These are phyloP conservation scores for Tetrao urogallus DNA, from an alignment of 2,113 vertebrate genomes.

Conservation along the genomic window DNA sequence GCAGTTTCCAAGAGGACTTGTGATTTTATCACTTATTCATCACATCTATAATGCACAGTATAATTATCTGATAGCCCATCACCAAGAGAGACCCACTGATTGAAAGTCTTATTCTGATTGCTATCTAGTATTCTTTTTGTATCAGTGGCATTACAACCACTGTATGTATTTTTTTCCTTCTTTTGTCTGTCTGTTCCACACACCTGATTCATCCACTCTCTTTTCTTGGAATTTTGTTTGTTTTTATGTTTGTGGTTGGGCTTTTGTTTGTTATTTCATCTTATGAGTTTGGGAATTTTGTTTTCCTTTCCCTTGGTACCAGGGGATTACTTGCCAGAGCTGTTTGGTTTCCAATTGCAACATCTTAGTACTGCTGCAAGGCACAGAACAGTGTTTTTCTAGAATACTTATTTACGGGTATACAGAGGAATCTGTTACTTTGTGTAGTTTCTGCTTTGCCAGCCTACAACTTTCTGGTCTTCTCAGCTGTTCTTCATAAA, in stretches of 20 bases:
- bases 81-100: not conserved
- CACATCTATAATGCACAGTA: too few relatives aligned
- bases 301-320: not conserved
- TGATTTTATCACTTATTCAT: not conserved
- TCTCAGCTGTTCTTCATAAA: too few relatives aligned
- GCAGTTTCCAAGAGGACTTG: not conserved
- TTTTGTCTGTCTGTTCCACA: not conserved
- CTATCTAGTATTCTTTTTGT: not conserved
- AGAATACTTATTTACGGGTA: rapidly evolving
- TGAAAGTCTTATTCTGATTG: not conserved
- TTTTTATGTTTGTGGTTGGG: not conserved
- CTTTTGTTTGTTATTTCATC: not conserved
- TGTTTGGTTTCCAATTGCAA: not conserved
- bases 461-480: rapidly evolving
- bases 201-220: not conserved
- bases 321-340: not conserved
- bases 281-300: not conserved
- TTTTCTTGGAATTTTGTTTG: not conserved
- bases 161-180: not conserved
- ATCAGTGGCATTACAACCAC: not conserved
- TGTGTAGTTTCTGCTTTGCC: rapidly evolving
- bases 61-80: not conserved
- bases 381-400: rapidly evolving
- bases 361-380: not conserved
- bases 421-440: rapidly evolving